Conservation (phyloP, 2,113 vertebrate genomes). For the Lontra canadensis region DNA sequence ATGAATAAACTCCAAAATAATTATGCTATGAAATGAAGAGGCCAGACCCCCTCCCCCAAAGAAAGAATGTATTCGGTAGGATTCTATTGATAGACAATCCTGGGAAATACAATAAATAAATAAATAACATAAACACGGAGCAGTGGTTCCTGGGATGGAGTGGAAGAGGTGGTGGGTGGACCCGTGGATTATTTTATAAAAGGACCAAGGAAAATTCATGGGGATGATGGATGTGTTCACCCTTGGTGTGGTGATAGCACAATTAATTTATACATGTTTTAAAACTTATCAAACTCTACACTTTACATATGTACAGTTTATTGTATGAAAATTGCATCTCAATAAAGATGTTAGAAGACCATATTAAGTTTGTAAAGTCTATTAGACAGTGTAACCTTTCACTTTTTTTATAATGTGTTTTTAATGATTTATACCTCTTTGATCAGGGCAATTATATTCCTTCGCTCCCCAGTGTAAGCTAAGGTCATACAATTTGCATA, state of each 20-base stretch:
- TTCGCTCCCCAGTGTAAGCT: not conserved
- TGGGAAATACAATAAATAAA: not conserved
- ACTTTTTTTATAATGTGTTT: not conserved
- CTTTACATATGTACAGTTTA: not conserved
- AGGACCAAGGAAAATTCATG: not conserved
- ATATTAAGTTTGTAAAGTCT: not conserved
- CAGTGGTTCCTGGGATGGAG: too few relatives aligned
- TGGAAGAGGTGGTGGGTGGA: not conserved
- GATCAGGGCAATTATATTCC: not conserved
- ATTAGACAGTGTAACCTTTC: not conserved
- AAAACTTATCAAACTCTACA: not conserved
- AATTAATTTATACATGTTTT: not conserved
- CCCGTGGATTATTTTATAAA: not conserved
- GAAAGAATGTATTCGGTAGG: not conserved
- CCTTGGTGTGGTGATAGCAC: not conserved
- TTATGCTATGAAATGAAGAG: not conserved
- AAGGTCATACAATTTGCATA: not conserved
- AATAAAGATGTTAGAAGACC: not conserved
- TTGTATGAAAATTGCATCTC: not conserved
- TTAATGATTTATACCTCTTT: not conserved
- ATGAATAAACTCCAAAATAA: not conserved
- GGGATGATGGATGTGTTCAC: not conserved
- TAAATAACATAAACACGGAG: not conserved
- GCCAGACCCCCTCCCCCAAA: not conserved
- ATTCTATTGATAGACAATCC: not conserved